These are phyloP conservation scores for Gibbula magus DNA, from an alignment of 2,888 invertebrate species.

Conservation along the genomic window DNA sequence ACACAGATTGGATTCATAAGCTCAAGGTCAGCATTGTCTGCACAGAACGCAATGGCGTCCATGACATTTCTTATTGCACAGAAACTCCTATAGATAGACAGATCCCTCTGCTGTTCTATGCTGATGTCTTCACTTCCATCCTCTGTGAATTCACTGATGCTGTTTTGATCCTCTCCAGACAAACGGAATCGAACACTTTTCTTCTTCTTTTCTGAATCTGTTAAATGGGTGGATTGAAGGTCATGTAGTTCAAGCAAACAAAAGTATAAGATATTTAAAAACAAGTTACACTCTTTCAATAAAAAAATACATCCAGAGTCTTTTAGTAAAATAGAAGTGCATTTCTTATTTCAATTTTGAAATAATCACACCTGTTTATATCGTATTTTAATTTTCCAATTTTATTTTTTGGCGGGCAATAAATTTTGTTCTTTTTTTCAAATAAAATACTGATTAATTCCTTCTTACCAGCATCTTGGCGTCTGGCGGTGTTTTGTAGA, in stretches of 20 bases:
- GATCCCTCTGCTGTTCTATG: constrained; percentile 66
- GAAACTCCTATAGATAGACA: constrained; percentile 66
- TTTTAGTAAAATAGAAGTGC: too few relatives aligned
- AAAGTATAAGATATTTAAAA: too few relatives aligned
- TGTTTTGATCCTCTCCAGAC: constrained; percentile 37
- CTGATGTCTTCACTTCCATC: constrained; percentile 45
- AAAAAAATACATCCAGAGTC: too few relatives aligned
- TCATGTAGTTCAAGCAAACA: too few relatives aligned
- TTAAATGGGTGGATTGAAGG: not conserved
- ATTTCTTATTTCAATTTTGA: too few relatives aligned
- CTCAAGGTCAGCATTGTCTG: constrained; percentile 52
- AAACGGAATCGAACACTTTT: constrained; percentile 63
- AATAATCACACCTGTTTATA: too few relatives aligned
- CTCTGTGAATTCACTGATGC: not conserved
- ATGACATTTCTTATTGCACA: constrained; percentile 68
- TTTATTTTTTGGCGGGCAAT: too few relatives aligned
- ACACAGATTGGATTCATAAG: constrained; percentile 58
- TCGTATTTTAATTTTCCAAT: too few relatives aligned
- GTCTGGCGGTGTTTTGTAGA: constrained; percentile 51
- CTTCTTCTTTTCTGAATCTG: constrained; percentile 38
- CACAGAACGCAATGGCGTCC: constrained; percentile 68
- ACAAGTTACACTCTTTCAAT: too few relatives aligned
- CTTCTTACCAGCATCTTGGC: constrained; percentile 37
- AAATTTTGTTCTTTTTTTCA: not conserved
- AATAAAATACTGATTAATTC: constrained; percentile 23